These are phyloP conservation scores for Phaenicophaeus curvirostris DNA, from an alignment of 2,797 vertebrate species.

Conservation along the genomic window DNA sequence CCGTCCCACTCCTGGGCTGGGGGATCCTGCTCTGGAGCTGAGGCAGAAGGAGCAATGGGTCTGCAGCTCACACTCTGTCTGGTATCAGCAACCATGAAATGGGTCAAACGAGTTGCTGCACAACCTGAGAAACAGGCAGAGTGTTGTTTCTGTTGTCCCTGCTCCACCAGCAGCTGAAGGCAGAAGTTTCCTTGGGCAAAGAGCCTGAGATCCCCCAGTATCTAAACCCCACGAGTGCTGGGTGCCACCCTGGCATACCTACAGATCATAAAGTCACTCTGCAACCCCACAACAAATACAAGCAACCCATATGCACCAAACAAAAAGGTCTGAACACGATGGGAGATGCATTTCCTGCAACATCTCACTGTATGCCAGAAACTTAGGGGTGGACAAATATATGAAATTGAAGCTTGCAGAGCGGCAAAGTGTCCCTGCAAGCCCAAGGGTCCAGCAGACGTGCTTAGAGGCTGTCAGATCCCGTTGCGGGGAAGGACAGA, in stretches of 20 bases:
- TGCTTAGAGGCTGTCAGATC: neutral
- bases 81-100: neutral
- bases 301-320: fast-evolving
- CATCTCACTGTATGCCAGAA: neutral
- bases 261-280: neutral
- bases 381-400: neutral
- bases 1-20: neutral
- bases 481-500: neutral
- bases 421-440: neutral
- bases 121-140: neutral
- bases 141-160: neutral
- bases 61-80: neutral
- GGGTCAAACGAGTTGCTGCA: neutral
- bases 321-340: fast-evolving
- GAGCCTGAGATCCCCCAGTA: neutral
- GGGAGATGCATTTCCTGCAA: neutral
- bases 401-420: neutral
- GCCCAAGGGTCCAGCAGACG: constrained; percentile 7
- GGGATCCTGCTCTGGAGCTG: neutral
- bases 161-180: neutral
- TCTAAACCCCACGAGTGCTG: fast-evolving
- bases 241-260: neutral
- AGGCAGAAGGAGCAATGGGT: neutral
- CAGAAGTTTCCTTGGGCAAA: neutral
- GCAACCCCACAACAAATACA: neutral